phyloP scores from a whole-genome alignment of 1,140 invertebrate species.

The Galleria mellonella region DNA sequence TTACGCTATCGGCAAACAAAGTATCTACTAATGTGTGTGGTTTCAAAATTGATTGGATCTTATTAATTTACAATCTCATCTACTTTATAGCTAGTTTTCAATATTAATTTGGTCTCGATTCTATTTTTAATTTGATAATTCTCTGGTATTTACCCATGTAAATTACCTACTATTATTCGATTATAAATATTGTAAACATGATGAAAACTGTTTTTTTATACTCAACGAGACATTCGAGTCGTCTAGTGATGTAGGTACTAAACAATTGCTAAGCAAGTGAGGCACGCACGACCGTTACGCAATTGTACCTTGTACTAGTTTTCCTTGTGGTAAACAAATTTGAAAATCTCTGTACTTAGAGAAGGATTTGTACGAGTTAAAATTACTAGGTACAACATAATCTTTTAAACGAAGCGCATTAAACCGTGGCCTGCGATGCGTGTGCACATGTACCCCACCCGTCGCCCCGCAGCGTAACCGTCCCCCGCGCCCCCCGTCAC shows the following conservation, averaged over 20 bases:
- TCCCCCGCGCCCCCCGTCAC: slow-evolving; percentile 18
- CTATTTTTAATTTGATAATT: too few species aligned
- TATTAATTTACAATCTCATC: too few species aligned
- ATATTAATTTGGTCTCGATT: too few species aligned
- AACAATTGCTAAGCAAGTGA: slow-evolving; percentile 11
- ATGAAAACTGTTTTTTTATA: neutral
- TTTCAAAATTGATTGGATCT: too few species aligned
- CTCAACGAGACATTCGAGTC: slow-evolving; percentile 24
- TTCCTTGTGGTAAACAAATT: slow-evolving; percentile 27
- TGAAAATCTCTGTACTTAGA: slow-evolving; percentile 16
- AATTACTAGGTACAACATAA: slow-evolving; percentile 17
- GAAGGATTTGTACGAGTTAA: slow-evolving; percentile 17
- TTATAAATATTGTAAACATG: neutral
- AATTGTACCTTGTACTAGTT: slow-evolving; percentile 42
- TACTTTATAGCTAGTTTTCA: too few species aligned
- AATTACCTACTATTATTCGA: too few species aligned
- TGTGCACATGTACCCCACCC: slow-evolving; percentile 35
- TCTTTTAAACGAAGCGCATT: slow-evolving; percentile 30
- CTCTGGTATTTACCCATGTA: too few species aligned
- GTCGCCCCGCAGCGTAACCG: slow-evolving; percentile 8
- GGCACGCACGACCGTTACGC: slow-evolving; percentile 35
- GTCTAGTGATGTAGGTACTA: slow-evolving; percentile 14
- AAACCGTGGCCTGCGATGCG: slow-evolving; percentile 38
- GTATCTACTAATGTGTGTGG: too few species aligned
- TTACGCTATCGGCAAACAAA: too few species aligned